Evolutionary conservation across 2,888 invertebrate species (phyloP).

Genomic region (Hyposoter dolosus): DNA sequence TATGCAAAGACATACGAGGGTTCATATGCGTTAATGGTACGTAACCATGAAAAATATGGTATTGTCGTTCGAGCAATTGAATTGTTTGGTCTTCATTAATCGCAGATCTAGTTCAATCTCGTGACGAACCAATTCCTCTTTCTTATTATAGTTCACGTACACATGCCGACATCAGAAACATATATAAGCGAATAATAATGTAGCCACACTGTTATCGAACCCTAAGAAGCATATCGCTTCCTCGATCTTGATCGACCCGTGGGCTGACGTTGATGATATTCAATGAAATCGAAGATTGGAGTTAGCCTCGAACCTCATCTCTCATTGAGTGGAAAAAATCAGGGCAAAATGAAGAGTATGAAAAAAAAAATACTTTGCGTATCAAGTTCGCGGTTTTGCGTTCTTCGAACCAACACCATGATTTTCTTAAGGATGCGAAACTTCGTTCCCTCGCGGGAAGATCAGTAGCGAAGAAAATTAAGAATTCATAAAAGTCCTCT

Average conservation of each 20-base stretch:
- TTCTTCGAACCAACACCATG: neutral
- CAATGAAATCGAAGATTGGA: conserved; percentile 67
- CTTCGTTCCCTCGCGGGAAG: neutral
- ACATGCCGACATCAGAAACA: neutral
- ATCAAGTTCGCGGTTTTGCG: conserved; percentile 51
- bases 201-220: conserved; percentile 34
- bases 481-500: neutral
- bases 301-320: conserved; percentile 63
- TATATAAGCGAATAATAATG: neutral
- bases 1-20: neutral
- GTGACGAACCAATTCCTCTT: conserved; percentile 46
- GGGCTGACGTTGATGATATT: conserved; percentile 61
- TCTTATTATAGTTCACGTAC: conserved; percentile 29
- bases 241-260: conserved; percentile 46
- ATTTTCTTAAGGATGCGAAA: neutral
- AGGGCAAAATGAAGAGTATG: neutral
- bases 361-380: conserved; percentile 13
- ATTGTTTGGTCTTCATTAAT: conserved; percentile 66
- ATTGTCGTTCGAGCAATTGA: conserved; percentile 57
- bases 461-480: neutral
- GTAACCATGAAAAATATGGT: neutral
- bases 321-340: conserved; percentile 19
- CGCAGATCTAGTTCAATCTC: conserved; percentile 67
- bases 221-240: conserved; percentile 8
- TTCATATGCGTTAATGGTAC: neutral